Evolutionary conservation across 1,140 invertebrate genomes (phyloP).

Genomic region (Diabrotica undecimpunctata): DNA sequence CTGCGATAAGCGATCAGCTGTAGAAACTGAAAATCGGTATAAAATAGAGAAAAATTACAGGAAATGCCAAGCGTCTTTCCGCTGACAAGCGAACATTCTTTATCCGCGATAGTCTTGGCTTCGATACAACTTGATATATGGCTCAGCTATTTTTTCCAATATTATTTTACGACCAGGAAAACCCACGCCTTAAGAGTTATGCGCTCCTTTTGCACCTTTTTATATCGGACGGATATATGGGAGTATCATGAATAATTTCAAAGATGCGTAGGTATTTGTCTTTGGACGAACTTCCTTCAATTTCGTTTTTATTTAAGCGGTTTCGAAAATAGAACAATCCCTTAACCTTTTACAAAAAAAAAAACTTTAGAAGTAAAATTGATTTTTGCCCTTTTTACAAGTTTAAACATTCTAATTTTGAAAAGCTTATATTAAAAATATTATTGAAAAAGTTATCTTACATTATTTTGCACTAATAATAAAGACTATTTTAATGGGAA

Average conservation of each 20-base stretch:
- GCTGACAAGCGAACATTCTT: conserved; percentile 12
- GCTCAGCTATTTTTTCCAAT: conserved; percentile 12
- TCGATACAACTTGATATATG: conserved; percentile 18
- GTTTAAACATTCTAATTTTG: too few relatives aligned
- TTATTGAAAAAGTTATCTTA: too few relatives aligned
- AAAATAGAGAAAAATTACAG: conserved; percentile 13
- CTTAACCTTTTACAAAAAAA: too few relatives aligned
- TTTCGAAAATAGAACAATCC: neutral
- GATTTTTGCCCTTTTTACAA: too few relatives aligned
- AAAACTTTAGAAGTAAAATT: too few relatives aligned
- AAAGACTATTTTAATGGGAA: too few relatives aligned
- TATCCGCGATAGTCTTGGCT: conserved; percentile 7
- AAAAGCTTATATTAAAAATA: too few relatives aligned
- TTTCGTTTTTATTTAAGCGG: neutral
- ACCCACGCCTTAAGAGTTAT: conserved; percentile 1
- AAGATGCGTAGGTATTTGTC: neutral
- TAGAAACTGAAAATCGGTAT: neutral
- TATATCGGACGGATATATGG: conserved; percentile 1
- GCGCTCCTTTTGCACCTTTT: conserved; percentile 7
- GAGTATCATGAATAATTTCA: neutral
- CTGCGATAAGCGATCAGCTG: too few relatives aligned
- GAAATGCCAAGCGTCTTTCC: conserved; percentile 13
- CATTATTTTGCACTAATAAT: too few relatives aligned
- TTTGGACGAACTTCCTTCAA: neutral
- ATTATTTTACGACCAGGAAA: conserved; percentile 9